Evolutionary conservation across 1,140 invertebrate species (phyloP), one percentile per base, ranked within the genome.

Genomic region (Eumeta japonica): DNA sequence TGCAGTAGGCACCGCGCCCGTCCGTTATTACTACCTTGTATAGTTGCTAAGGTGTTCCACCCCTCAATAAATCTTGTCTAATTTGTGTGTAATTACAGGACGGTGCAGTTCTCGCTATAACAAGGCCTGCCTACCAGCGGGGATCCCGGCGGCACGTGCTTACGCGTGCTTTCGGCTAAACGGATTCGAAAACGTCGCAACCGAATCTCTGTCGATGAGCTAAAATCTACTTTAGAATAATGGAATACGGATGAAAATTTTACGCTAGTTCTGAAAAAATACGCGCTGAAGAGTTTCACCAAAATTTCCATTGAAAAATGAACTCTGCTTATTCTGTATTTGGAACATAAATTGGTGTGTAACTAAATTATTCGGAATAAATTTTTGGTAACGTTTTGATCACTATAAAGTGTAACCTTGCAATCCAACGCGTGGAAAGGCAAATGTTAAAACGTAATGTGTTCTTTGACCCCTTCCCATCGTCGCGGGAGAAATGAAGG

Each of bases 31-130:
- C 60, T 70, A 67, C 59, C 62, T 63, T 57, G 53, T 55, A 62
- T 63, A 74, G 70, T 74, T 74, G 62, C 67, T 57, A 72, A 74
- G 70, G 70, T 74, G 70, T 67, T 60, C 62, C 60, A 64, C 70
- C 70, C 70, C 63, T 65, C 65, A 50, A 74, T 74, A 74, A 74
- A 74, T 74, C 70, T 74, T 72, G 62, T 74, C 67, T 74, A 74
- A 72, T 74, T 74, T 74, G 67, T 74, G 64, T 74, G 70, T 74
- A 72, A 74, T 74, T 74, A 74, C 65, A 63, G 65, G 58, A 62
- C 58, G 55, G 58, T 53, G 62, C 58, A 68, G 64, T 61, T 65
- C 65, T 62, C 62, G 50, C 43, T 58, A 63, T 68, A 67, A 71
- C 68, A 62, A 73, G 65, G 65, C 68, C 54, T 66, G 64, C 62